phyloP scores from a whole-genome alignment of 2,113 vertebrate genomes.

The Podiceps cristatus region DNA sequence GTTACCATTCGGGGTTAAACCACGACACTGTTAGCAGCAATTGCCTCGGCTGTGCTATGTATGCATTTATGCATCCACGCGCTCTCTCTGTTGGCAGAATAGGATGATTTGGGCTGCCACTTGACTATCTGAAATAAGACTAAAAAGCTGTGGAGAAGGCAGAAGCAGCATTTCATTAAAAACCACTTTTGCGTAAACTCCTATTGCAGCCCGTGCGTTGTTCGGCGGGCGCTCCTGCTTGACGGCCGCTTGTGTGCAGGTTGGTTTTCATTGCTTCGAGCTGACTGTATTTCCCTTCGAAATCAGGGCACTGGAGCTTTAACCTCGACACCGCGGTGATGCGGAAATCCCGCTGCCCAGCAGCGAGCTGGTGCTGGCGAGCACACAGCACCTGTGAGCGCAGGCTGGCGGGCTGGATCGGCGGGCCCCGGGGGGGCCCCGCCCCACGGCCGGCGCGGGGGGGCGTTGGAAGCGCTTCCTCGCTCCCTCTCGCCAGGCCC shows the following conservation, averaged over 20 bases:
- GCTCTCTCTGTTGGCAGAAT: rapidly evolving
- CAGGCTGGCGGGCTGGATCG: neutral
- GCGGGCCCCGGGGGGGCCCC: too few species aligned
- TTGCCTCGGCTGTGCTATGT: neutral
- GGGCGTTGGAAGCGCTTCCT: constrained; percentile 32
- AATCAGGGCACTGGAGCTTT: neutral
- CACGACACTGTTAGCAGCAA: neutral
- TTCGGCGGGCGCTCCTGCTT: neutral
- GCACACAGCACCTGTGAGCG: constrained; percentile 17
- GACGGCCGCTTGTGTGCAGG: neutral
- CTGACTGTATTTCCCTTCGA: constrained; percentile 22
- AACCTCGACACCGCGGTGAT: neutral
- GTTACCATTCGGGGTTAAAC: too few species aligned
- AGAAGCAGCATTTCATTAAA: neutral
- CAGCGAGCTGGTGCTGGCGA: neutral
- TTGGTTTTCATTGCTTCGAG: constrained; percentile 7
- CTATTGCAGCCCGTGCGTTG: rapidly evolving
- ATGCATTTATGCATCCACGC: rapidly evolving
- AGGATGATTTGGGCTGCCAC: neutral
- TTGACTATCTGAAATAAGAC: rapidly evolving
- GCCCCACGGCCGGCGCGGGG: too few species aligned
- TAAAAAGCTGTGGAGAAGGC: neutral
- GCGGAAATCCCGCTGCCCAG: neutral
- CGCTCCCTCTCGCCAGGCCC: neutral
- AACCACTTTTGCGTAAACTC: neutral